These are phyloP conservation scores for Drosophila bocki DNA, from an alignment of 1,140 invertebrate species.

Conservation along the genomic window DNA sequence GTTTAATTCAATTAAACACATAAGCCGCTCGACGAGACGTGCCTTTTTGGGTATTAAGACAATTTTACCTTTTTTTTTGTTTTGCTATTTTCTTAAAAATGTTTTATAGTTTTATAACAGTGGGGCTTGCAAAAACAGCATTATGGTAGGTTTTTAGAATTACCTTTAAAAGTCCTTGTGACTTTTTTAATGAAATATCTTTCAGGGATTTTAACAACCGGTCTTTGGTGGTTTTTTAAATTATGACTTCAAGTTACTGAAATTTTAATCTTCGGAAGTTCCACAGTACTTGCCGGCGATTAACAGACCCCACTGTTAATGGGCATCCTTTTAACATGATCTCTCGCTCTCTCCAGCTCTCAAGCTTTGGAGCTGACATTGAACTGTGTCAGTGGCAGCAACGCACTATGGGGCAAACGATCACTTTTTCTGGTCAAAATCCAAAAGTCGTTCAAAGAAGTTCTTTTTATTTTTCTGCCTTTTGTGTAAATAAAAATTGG, in stretches of 20 bases:
- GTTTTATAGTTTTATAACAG: constrained; percentile 14
- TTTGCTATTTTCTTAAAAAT: constrained; percentile 19
- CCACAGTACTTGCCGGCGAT: constrained; percentile 2
- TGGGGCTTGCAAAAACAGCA: not conserved
- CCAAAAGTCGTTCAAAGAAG: too few species aligned
- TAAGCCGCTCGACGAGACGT: constrained; percentile 62
- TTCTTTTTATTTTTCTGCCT: not conserved
- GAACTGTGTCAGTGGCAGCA: constrained; percentile 74
- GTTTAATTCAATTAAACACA: constrained; percentile 71
- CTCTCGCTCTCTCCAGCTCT: constrained; percentile 11
- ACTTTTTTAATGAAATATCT: not conserved
- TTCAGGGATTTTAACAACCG: not conserved
- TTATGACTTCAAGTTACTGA: not conserved
- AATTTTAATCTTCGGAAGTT: not conserved
- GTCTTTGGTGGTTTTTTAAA: not conserved
- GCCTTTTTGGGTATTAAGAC: constrained; percentile 13
- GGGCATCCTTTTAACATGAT: constrained; percentile 57
- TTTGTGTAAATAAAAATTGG: not conserved
- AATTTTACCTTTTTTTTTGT: constrained; percentile 3
- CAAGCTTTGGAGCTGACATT: constrained; percentile 52
- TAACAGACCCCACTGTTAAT: constrained; percentile 35
- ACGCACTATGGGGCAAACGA: not conserved
- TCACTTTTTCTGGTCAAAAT: not conserved
- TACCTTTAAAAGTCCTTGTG: too few species aligned
- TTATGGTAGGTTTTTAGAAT: not conserved